Base-by-base conservation (phyloP, 1,140 invertebrate species). In the Nylanderia fulva region DNA sequence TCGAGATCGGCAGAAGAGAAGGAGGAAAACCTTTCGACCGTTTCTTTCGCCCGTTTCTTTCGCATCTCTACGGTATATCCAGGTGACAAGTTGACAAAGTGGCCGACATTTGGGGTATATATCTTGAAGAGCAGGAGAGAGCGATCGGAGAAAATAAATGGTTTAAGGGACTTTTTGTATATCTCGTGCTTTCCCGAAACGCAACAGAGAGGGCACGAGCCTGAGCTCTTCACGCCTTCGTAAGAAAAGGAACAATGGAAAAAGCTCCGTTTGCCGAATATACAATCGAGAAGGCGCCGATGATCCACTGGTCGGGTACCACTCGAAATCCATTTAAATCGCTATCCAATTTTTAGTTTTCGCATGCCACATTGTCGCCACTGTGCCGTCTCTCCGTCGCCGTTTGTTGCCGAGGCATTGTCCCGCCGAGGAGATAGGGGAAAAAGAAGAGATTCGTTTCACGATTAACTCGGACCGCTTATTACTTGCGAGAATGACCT, bases 261-360 rank as follows among this genome's bases (percentile, higher is more conserved):
- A n/a, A n/a, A n/a, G 36, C 69, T 80, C 64, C 39, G 29, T n/a
- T n/a, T n/a, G n/a, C n/a, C n/a, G n/a, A n/a, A n/a, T n/a, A n/a
- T n/a, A n/a, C n/a, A n/a, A n/a, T n/a, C n/a, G n/a, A n/a, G n/a
- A n/a, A n/a, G n/a, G n/a, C n/a, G n/a, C n/a, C n/a, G 61, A 39
- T 48, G 15, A 15, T 58, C 18, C 27, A 36, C 24, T 64, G 84
- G 77, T 66, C 79, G n/a, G n/a, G n/a, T n/a, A n/a, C n/a, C 87
- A 92, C 89, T 93, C 90, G 89, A 93, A 90, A 93, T 90, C 92
- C 87, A 93, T 93, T 93, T 93, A 93, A 92, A 93, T 90, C 82
- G 84, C 90, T 86, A 93, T 93, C 88, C 90, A 91, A 93, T 92
- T 92, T 88, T 58, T 91, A 63, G 86, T 88, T 89, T n/a, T 83